Evolutionary conservation across 2,797 vertebrate genomes (phyloP).

Genomic region (Streptopelia turtur): DNA sequence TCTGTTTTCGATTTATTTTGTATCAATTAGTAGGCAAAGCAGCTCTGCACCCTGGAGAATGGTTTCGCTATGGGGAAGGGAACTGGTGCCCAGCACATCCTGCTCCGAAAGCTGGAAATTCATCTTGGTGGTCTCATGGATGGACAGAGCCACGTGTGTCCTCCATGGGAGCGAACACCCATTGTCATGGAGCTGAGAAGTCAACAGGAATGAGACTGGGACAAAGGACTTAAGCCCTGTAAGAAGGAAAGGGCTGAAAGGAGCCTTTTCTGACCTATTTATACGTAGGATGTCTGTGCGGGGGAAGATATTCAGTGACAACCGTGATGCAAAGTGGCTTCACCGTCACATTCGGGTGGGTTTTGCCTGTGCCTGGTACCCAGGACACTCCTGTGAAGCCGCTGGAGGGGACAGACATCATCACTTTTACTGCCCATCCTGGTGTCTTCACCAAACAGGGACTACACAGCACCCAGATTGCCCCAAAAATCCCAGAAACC

Average conservation of each 20-base stretch:
- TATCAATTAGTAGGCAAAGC: fast-evolving
- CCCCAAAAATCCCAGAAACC: background rate
- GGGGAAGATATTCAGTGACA: background rate
- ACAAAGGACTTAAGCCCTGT: background rate
- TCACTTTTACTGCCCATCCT: background rate
- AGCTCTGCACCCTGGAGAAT: background rate
- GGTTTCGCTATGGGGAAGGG: background rate
- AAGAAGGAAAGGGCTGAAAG: background rate
- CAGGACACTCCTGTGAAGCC: fast-evolving
- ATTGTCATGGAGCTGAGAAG: background rate
- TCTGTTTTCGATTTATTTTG: background rate
- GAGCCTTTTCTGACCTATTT: background rate
- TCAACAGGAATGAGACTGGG: background rate
- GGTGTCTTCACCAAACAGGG: background rate
- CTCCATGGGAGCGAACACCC: background rate
- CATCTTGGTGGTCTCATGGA: fast-evolving
- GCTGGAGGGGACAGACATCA: fast-evolving
- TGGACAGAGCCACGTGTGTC: background rate
- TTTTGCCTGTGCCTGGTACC: background rate
- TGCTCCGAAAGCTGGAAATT: background rate
- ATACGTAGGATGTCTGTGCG: fast-evolving
- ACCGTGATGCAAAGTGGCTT: fast-evolving
- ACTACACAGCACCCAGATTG: too few relatives aligned
- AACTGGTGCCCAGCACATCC: background rate
- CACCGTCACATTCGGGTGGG: background rate